Evolutionary conservation across 2,888 invertebrate genomes (phyloP).

Genomic region (Cosmia trapezina): DNA sequence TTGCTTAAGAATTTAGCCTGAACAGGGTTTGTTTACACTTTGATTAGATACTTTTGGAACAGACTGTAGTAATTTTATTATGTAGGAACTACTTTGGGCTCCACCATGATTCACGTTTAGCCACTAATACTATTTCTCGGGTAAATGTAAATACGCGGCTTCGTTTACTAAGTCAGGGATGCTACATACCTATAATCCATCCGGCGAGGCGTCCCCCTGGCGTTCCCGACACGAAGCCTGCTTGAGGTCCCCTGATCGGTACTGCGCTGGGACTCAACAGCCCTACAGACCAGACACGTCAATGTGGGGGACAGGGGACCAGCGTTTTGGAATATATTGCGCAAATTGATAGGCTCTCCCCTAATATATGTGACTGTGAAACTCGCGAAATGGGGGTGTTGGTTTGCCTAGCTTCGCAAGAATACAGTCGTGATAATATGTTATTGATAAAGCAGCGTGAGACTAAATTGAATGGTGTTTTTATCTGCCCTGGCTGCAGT

Average conservation of each 20-base stretch:
- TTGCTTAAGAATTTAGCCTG: too few species aligned
- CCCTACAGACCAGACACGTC: slow-evolving; percentile 80
- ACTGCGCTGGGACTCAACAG: slow-evolving; percentile 84
- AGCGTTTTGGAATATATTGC: slow-evolving; percentile 62
- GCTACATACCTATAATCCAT: slow-evolving; percentile 91
- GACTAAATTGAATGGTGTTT: neutral
- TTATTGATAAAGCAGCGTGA: neutral
- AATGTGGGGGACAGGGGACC: slow-evolving; percentile 60
- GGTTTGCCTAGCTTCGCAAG: too few species aligned
- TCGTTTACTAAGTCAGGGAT: neutral
- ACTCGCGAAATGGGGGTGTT: neutral
- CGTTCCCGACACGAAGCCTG: slow-evolving; percentile 87
- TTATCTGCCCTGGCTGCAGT: too few species aligned
- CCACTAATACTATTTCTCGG: neutral
- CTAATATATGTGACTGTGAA: neutral
- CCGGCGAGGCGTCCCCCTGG: slow-evolving; percentile 90
- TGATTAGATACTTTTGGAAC: too few species aligned
- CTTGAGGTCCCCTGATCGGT: slow-evolving; percentile 84
- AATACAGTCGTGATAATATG: too few species aligned
- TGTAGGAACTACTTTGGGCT: neutral
- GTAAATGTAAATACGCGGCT: slow-evolving; percentile 15
- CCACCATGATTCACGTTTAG: neutral
- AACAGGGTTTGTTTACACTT: too few species aligned
- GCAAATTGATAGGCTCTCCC: neutral
- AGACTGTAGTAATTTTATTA: neutral